phyloP scores from a whole-genome alignment of 1,140 invertebrate genomes.

The Drosophila bocki region DNA sequence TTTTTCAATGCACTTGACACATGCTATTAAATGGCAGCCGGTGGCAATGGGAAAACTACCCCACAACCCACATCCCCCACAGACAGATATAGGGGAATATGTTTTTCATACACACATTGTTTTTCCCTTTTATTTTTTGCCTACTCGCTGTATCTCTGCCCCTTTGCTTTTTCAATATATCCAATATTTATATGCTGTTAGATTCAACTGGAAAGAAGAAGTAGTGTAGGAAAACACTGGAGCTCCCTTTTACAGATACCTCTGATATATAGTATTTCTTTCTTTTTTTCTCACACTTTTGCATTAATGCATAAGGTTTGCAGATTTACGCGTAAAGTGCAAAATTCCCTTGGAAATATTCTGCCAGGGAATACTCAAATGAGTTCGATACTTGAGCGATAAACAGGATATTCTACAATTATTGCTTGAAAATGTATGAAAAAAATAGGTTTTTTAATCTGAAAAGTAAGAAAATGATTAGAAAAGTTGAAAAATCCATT shows the following conservation, averaged over 20 bases:
- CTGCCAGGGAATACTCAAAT: not conserved
- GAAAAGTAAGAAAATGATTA: too few relatives aligned
- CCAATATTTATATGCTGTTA: constrained; percentile 75
- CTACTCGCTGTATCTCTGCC: constrained; percentile 10
- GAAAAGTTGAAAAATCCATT: too few relatives aligned
- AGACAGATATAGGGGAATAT: constrained; percentile 47
- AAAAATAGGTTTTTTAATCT: too few relatives aligned
- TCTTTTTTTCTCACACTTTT: too few relatives aligned
- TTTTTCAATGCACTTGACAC: constrained; percentile 83
- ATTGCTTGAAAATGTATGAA: not conserved
- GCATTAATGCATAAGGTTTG: constrained; percentile 7
- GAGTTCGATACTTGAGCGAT: not conserved
- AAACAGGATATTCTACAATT: not conserved
- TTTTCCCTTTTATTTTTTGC: constrained; percentile 27
- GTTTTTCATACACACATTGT: constrained; percentile 35
- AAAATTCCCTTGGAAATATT: not conserved
- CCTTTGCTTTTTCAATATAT: constrained; percentile 43
- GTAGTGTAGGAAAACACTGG: not conserved
- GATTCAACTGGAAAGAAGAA: constrained; percentile 22
- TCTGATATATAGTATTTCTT: not conserved
- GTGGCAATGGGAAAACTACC: constrained; percentile 11
- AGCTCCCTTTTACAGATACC: not conserved
- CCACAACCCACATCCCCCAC: not conserved
- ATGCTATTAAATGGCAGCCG: constrained; percentile 80
- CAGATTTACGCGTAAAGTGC: constrained; percentile 1